Evolutionary conservation across 1,140 invertebrate genomes (phyloP).

Genomic region (Hyles euphorbiae): DNA sequence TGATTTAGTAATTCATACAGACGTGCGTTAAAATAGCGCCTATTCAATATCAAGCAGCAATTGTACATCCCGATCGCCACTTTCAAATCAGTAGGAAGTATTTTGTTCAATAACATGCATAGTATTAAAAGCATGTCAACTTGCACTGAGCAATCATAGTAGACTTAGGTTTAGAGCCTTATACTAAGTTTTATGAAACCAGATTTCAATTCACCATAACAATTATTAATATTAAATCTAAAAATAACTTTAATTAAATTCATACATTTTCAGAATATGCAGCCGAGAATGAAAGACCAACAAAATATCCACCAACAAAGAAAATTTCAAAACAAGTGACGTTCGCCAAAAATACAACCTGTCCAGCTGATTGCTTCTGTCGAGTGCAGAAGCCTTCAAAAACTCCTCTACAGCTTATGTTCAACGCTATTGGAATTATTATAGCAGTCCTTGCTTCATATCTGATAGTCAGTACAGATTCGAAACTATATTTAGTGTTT

Average conservation of each 20-base stretch:
- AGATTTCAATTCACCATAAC: neutral
- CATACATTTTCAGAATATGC: constrained; percentile 1
- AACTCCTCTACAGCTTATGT: constrained; percentile 25
- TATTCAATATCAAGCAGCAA: no score
- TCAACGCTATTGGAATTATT: constrained; percentile 48
- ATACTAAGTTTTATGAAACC: neutral
- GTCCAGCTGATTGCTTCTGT: constrained; percentile 40
- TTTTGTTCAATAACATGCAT: no score
- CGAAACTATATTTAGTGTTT: constrained; percentile 54
- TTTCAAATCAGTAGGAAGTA: no score
- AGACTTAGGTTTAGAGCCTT: no score
- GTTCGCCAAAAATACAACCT: constrained; percentile 12
- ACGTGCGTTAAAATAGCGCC: no score
- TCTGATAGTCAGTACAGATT: constrained; percentile 53
- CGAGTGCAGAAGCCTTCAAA: constrained; percentile 13
- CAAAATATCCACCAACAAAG: neutral
- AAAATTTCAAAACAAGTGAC: neutral
- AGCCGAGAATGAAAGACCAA: neutral
- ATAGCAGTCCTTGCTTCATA: constrained; percentile 51
- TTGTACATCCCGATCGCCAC: no score
- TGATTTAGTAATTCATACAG: neutral
- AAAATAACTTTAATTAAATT: neutral
- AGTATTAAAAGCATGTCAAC: no score
- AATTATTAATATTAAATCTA: neutral
- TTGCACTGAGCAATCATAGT: no score